Evolutionary conservation across 64 coral and sea anemone species (phyloP).

Genomic region (Actinia tenebrosa): DNA sequence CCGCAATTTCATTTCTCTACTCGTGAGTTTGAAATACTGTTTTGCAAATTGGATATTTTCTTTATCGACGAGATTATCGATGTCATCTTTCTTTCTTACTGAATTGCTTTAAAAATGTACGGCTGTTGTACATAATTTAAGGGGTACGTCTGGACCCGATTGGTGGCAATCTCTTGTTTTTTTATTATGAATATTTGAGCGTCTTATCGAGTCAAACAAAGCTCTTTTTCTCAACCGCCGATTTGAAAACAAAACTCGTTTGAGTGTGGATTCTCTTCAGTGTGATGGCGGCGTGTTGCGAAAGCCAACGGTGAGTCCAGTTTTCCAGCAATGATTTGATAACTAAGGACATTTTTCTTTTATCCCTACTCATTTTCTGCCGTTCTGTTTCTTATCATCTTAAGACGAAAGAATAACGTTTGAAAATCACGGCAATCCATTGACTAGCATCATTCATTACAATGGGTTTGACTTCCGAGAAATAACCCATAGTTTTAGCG

Average conservation of each 20-base stretch:
- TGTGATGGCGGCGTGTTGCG: neutral
- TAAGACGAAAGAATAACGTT: neutral
- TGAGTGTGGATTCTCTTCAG: neutral
- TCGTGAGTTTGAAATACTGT: neutral
- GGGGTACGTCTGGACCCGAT: neutral
- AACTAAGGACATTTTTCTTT: neutral
- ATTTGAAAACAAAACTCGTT: neutral
- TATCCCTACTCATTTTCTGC: neutral
- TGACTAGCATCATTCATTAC: neutral
- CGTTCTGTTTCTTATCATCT: neutral
- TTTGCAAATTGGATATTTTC: neutral
- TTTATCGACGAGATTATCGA: neutral
- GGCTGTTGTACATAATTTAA: neutral
- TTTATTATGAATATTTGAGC: neutral
- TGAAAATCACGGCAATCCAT: neutral
- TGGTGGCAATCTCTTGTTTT: neutral
- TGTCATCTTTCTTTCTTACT: neutral
- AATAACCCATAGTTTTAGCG: neutral
- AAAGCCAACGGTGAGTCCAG: neutral
- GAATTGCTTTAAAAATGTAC: constrained; percentile 1
- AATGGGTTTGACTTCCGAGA: neutral
- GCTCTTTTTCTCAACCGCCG: neutral
- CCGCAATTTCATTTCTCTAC: neutral
- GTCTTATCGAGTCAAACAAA: neutral
- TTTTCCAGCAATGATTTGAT: neutral